phyloP scores from a whole-genome alignment of 2,797 vertebrate genomes.

The Lepilemur septentrionalis region DNA sequence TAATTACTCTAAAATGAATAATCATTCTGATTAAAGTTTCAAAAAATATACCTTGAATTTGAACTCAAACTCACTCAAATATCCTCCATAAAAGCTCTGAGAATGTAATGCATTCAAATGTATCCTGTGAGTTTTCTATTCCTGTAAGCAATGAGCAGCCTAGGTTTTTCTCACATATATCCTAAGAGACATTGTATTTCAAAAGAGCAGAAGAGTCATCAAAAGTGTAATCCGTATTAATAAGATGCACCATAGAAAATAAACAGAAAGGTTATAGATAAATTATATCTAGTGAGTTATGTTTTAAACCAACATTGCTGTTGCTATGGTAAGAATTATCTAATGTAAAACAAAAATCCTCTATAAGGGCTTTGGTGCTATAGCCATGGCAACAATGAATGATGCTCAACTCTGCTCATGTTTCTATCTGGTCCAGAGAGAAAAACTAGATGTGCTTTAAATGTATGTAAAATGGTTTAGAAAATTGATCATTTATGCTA shows the following conservation, averaged over 20 bases:
- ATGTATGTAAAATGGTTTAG: constrained; percentile 54
- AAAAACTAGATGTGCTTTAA: constrained; percentile 59
- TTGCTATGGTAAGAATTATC: constrained; percentile 82
- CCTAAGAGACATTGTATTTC: constrained; percentile 67
- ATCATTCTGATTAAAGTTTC: constrained; percentile 35
- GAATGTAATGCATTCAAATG: constrained; percentile 36
- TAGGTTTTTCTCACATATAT: constrained; percentile 72
- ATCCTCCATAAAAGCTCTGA: constrained; percentile 66
- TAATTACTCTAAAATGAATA: constrained; percentile 59
- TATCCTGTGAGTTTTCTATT: constrained; percentile 61
- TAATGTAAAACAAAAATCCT: constrained; percentile 78
- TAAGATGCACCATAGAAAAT: constrained; percentile 60
- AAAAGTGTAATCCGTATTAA: constrained; percentile 75
- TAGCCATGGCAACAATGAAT: constrained; percentile 80
- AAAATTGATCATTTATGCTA: constrained; percentile 51
- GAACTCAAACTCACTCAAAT: constrained; percentile 66
- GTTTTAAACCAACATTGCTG: constrained; percentile 76
- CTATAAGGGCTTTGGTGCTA: constrained; percentile 73
- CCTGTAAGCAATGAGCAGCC: constrained; percentile 53
- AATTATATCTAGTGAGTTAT: constrained; percentile 71
- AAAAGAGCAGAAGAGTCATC: constrained; percentile 73
- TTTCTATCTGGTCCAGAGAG: constrained; percentile 69
- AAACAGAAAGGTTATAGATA: constrained; percentile 77
- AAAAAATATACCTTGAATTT: constrained; percentile 38
- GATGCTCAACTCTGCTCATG: constrained; percentile 60